These are phyloP conservation scores for Drosophila bunnanda DNA, from an alignment of 2,888 invertebrate genomes.

Conservation along the genomic window DNA sequence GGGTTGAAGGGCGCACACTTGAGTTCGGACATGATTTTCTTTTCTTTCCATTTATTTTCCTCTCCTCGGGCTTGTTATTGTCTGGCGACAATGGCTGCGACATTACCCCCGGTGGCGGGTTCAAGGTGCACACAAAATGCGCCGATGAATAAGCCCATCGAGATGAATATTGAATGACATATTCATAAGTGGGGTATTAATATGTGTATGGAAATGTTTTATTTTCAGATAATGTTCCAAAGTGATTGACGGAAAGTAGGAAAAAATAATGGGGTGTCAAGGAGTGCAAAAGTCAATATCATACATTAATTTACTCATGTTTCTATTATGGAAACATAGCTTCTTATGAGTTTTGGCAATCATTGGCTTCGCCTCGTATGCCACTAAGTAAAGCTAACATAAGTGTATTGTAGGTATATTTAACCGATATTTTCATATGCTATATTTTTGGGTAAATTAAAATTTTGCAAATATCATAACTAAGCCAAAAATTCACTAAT, in stretches of 20 bases:
- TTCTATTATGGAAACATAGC: too few species aligned
- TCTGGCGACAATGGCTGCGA: conserved; percentile 59
- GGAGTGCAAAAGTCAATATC: neutral
- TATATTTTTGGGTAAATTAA: too few species aligned
- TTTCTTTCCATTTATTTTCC: conserved; percentile 22
- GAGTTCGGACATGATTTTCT: conserved; percentile 36
- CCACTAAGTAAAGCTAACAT: too few species aligned
- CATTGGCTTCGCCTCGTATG: too few species aligned
- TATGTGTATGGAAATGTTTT: neutral
- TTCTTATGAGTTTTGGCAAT: too few species aligned
- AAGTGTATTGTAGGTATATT: too few species aligned
- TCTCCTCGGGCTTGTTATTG: conserved; percentile 48
- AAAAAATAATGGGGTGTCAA: neutral
- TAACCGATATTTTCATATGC: too few species aligned
- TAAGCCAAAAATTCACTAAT: too few species aligned
- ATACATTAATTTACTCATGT: neutral
- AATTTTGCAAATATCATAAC: too few species aligned
- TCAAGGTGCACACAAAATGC: conserved; percentile 55
- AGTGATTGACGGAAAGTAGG: conserved; percentile 3
- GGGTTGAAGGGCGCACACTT: conserved; percentile 66
- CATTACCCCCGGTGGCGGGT: conserved; percentile 40
- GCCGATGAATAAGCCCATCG: conserved; percentile 29
- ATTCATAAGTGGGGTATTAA: conserved; percentile 5
- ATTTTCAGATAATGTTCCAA: neutral
- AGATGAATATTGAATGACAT: conserved; percentile 16